Conservation (phyloP, 2,797 vertebrate genomes). For the Numenius phaeopus region DNA sequence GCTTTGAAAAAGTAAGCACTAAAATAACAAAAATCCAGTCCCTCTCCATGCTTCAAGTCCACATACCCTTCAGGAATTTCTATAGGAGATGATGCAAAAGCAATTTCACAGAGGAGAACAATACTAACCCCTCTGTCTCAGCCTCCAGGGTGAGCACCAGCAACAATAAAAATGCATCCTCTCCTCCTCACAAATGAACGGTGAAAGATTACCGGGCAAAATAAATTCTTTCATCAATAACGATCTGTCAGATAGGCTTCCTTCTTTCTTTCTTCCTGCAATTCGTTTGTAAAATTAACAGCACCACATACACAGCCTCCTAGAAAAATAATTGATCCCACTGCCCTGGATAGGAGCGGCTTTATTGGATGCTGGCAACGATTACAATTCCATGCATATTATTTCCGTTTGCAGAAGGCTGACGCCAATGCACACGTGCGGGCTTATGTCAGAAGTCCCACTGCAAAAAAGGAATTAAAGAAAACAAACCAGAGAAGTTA, state of each 20-base stretch:
- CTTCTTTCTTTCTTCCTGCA: neutral
- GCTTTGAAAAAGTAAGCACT: neutral
- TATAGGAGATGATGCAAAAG: neutral
- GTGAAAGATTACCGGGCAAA: neutral
- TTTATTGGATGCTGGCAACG: conserved; percentile 7
- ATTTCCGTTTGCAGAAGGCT: conserved; percentile 76
- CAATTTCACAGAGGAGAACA: neutral
- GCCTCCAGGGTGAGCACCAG: neutral
- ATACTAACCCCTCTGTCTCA: neutral
- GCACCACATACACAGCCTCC: neutral
- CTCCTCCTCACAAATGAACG: neutral
- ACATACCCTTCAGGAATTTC: neutral
- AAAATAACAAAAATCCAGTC: neutral
- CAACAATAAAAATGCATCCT: neutral
- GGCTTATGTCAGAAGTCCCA: neutral
- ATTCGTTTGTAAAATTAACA: conserved; percentile 39
- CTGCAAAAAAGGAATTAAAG: neutral
- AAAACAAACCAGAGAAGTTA: conserved; percentile 69
- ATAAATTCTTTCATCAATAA: neutral
- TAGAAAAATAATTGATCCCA: conserved; percentile 13
- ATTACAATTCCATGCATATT: neutral
- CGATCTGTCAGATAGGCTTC: neutral
- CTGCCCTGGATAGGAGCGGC: conserved; percentile 1
- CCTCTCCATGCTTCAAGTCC: neutral
- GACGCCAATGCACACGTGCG: conserved; percentile 81